Evolutionary conservation across 2,113 vertebrate genomes (phyloP), one percentile per base, ranked within the genome.

Genomic region (Microcebus lehilahytsara): DNA sequence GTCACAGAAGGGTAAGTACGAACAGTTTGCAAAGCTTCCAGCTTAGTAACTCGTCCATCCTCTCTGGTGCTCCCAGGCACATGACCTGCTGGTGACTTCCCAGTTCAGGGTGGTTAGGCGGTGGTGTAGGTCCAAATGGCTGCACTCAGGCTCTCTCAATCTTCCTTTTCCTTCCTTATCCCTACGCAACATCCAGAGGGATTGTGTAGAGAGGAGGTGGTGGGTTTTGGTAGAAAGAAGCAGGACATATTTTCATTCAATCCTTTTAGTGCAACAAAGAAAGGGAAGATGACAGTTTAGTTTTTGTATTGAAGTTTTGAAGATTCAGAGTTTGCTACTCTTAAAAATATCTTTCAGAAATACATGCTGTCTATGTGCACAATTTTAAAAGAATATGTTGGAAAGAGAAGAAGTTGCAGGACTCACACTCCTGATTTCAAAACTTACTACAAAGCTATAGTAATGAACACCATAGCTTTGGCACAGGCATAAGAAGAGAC

Each of bases 281-380:
- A 49, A 91, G 17, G 2, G 49, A 78, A 78, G 17, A 62, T 64
- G 49, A 49, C 1, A 23, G 13, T n/a, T 92, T 37, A 32, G 2
- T 84, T 72, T 95, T n/a, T 92, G 8, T 30, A 37, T 90, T 42
- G 62, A 83, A 93, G 22, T 87, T 91, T 34, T 67, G 34, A 64
- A 88, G 42, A 58, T 60, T 89, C 60, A 71, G 46, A 58, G 89
- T 86, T 85, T 92, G 11, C 60, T 20, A 42, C 34, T 93, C 30
- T 69, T 85, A 40, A 86, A 97, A 60, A 78, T 40, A 72, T 46
- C 74, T 83, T 92, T 92, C 34, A 86, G 14, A 89, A 77, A 51
- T 64, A 10, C 34, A 78, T 81, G 51, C n/a, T 25, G 10, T 37
- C 32, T 60, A 34, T 12, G 5, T 86, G 23, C 19, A 94, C 19